Base-by-base conservation (phyloP, 2,888 invertebrate species). In the Amphipoea oculea region DNA sequence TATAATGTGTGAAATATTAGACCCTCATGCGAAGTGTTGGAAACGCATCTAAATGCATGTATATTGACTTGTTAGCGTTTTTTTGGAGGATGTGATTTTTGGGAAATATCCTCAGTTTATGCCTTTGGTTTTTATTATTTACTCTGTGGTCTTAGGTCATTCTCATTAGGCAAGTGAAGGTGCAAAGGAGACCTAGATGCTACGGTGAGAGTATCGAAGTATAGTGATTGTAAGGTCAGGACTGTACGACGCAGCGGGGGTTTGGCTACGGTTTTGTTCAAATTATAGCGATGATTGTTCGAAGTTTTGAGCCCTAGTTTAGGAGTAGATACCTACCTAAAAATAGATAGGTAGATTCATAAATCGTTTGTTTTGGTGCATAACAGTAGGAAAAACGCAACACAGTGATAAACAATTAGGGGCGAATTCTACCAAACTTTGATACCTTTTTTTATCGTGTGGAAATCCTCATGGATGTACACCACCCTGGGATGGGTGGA, bases 1-100 rank as follows among this genome's bases (percentile, higher is more conserved):
- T 83, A 78, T 79, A 76, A 89, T 86, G 84, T 89, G 89, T 88
- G 88, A 90, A 89, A 87, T 86, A 81, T 86, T 72, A 70, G 66
- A 85, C 72, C 82, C 82, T 79, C 75, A 79, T 84, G 85, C 78
- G 82, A 88, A 88, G 45, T 81, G 79, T 74, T 81, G 75, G 74
- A 78, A 80, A 85, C 78, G 82, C 76, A 78, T 78, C 54, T 83
- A 72, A 78, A 87, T 78, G 78, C 81, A 69, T 77, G 73, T 82
- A 65, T 62, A 77, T 81, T 76, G 48, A 62, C 78, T 62, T 63
- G 66, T 82, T 87, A 85, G 62, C 62, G 51, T n/a, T 57, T 77
- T 77, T 67, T 76, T n/a, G 3, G 54, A 76, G 40, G 60, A 54
- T 62, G 67, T 83, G 9, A 83, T 54, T 83, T 76, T 82, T 60